These are phyloP conservation scores for Apis florea DNA, from an alignment of 1,140 invertebrate species.

Conservation along the genomic window DNA sequence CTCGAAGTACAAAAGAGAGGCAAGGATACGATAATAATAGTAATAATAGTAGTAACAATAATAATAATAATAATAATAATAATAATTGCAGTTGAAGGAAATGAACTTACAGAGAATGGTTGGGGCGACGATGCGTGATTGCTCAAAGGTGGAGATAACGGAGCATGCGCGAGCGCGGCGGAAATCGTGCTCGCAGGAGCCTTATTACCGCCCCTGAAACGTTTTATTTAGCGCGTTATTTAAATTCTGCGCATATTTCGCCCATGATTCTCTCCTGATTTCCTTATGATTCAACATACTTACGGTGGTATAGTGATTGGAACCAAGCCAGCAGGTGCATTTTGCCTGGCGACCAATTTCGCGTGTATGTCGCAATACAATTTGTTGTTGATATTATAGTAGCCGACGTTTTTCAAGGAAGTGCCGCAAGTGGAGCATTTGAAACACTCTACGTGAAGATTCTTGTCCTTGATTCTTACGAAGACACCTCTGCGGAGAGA, in stretches of 20 bases:
- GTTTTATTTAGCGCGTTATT: conserved; percentile 13
- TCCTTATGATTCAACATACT: conserved; percentile 75
- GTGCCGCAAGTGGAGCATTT: conserved; percentile 97
- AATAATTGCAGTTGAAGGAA: neutral
- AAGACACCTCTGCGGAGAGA: conserved; percentile 90
- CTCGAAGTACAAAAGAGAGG: no score
- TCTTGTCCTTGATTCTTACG: conserved; percentile 97
- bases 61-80: no score
- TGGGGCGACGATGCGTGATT: conserved; percentile 76
- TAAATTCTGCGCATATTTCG: neutral
- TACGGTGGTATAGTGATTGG: conserved; percentile 91
- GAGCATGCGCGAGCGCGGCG: conserved; percentile 82
- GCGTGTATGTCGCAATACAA: conserved; percentile 98
- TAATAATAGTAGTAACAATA: no score
- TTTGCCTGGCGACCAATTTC: conserved; percentile 91
- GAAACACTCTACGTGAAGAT: conserved; percentile 97
- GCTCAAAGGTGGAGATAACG: conserved; percentile 80
- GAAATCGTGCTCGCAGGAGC: conserved; percentile 85
- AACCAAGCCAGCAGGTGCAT: conserved; percentile 87
- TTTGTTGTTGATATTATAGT: conserved; percentile 97
- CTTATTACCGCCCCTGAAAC: conserved; percentile 80
- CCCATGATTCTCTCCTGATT: neutral
- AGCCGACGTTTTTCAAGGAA: conserved; percentile 97
- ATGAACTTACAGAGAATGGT: conserved; percentile 76
- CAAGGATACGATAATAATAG: no score